Conservation (phyloP, 2,888 invertebrate species). For the Archaeoteleia sp. region DNA sequence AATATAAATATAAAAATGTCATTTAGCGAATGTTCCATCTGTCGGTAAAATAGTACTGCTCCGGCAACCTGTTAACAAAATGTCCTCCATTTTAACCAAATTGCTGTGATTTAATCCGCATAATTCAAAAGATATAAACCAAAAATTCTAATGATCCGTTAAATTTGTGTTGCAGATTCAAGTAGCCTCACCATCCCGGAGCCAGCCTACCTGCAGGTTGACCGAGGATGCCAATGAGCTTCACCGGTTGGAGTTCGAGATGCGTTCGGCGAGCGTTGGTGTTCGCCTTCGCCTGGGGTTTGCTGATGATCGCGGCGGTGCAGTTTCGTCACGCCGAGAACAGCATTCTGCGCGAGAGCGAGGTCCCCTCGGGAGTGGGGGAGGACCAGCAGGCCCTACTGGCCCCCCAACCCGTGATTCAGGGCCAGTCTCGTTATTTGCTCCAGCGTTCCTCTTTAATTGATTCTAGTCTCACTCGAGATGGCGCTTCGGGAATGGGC, state of each 20-base stretch:
- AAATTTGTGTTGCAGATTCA: constrained; percentile 5
- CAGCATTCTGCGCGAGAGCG: constrained; percentile 56
- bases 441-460: constrained; percentile 75
- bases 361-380: constrained; percentile 54
- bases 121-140: too few relatives aligned
- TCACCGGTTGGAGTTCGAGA: constrained; percentile 67
- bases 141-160: too few relatives aligned
- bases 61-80: too few relatives aligned
- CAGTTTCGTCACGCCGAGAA: constrained; percentile 72
- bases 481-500: constrained; percentile 53
- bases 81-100: too few relatives aligned
- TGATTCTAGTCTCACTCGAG: constrained; percentile 53
- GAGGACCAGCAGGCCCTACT: too few relatives aligned
- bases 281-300: constrained; percentile 74
- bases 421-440: constrained; percentile 75
- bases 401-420: constrained; percentile 65
- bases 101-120: too few relatives aligned
- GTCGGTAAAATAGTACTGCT: too few relatives aligned
- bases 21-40: too few relatives aligned
- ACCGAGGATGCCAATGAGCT: constrained; percentile 61
- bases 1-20: too few relatives aligned
- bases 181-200: constrained; percentile 17
- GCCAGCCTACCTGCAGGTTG: background rate
- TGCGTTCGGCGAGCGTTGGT: constrained; percentile 75
- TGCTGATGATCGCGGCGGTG: constrained; percentile 74